Conservation (phyloP, 2,797 vertebrate genomes). For the Parauchenoglanis ngamensis region DNA sequence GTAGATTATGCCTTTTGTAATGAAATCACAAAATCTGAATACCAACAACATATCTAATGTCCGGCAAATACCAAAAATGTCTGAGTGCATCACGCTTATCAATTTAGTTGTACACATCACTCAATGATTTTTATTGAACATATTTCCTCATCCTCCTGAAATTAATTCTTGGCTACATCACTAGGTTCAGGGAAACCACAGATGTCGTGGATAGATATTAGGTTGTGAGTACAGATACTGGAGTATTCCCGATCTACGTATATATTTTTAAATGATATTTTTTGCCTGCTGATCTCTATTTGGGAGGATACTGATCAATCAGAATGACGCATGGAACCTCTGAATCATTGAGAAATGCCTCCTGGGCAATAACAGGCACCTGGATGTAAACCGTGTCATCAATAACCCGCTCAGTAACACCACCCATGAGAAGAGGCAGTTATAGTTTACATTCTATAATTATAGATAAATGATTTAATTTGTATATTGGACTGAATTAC, state of each 20-base stretch:
- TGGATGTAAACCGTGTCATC: background rate
- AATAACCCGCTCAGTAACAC: background rate
- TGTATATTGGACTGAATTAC: background rate
- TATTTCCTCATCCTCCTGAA: background rate
- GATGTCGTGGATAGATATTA: too few relatives aligned
- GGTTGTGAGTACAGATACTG: background rate
- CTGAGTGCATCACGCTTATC: background rate
- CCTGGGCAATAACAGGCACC: background rate
- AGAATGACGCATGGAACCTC: background rate
- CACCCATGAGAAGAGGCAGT: background rate
- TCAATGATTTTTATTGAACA: background rate
- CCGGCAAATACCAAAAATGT: background rate
- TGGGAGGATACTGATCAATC: background rate
- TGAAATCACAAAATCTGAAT: background rate
- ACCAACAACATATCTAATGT: background rate
- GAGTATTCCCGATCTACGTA: background rate
- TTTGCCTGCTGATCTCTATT: background rate
- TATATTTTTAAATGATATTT: background rate
- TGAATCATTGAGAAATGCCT: background rate
- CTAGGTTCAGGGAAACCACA: background rate
- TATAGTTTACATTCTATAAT: background rate
- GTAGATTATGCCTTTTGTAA: background rate
- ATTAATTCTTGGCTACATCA: too few relatives aligned
- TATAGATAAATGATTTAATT: conserved; percentile 19
- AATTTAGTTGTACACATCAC: background rate